A percentile compares a stretch with the other conserved stretches of the same genome.
Evolutionary conservation across 2,113 vertebrate species (phyloP).

Genomic region (Catharus minimus): DNA sequence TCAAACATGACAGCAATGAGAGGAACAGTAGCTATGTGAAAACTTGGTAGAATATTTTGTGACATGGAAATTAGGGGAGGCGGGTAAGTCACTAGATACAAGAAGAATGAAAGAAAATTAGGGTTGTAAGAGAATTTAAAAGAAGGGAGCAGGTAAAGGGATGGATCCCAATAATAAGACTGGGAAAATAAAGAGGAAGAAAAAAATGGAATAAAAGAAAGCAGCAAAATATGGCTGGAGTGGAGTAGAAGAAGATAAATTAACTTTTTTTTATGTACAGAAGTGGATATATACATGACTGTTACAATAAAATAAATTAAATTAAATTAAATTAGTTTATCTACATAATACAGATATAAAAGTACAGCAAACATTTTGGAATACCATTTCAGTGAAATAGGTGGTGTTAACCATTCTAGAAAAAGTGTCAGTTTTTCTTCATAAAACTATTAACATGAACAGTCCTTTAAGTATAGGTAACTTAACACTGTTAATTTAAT

Average conservation of each 20-base stretch:
- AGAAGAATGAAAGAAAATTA: background rate
- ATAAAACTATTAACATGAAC: background rate
- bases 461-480: background rate
- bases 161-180: background rate
- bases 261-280: background rate
- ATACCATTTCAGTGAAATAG: background rate
- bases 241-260: background rate
- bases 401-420: background rate
- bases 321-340: background rate
- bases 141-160: background rate
- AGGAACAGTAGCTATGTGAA: background rate
- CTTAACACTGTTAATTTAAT: background rate
- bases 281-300: background rate
- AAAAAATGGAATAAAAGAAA: background rate
- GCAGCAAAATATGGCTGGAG: background rate
- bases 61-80: background rate
- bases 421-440: background rate
- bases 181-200: background rate
- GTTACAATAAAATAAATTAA: background rate
- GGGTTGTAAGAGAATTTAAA: background rate
- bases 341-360: background rate
- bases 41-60: background rate
- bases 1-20: background rate
- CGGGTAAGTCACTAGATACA: background rate
- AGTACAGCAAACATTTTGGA: background rate